Percentiles rank a stretch among this genome's conserved stretches.
Evolutionary conservation across 2,797 vertebrate genomes (phyloP).

Genomic region (Furcifer pardalis): DNA sequence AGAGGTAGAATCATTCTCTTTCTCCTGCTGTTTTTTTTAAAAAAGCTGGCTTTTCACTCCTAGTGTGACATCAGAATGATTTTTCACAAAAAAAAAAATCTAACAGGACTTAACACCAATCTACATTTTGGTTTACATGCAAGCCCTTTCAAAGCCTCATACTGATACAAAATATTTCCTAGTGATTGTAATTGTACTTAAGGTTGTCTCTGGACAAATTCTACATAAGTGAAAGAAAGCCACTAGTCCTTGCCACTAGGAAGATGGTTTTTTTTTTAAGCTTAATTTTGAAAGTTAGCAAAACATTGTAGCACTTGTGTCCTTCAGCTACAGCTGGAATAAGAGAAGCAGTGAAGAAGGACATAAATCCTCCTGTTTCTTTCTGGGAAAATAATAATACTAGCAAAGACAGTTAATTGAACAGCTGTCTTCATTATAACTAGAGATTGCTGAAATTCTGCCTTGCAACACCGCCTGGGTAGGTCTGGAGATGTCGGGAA

Average conservation of each 20-base stretch:
- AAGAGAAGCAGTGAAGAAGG: background rate
- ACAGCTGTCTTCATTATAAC: background rate
- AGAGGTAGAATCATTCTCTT: conserved; percentile 52
- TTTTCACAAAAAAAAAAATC: conserved; percentile 29
- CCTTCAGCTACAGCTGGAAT: background rate
- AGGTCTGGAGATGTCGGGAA: no score
- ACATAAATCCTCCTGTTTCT: background rate
- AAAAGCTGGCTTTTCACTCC: conserved; percentile 57
- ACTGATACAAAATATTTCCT: background rate
- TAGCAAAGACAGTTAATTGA: background rate
- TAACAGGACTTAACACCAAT: conserved; percentile 18
- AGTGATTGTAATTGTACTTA: background rate
- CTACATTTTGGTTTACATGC: conserved; percentile 5
- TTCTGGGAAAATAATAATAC: background rate
- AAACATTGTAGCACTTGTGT: background rate
- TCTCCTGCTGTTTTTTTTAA: conserved; percentile 48
- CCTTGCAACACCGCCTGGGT: no score
- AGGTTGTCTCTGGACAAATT: background rate
- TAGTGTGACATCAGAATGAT: conserved; percentile 46
- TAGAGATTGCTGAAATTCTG: background rate
- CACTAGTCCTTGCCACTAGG: background rate
- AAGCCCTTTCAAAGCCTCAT: conserved; percentile 31
- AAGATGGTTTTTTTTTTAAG: background rate
- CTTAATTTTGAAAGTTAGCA: background rate
- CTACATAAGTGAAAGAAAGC: background rate